Evolutionary conservation across 2,888 invertebrate genomes (phyloP).

Genomic region (Drosophila ezoana): DNA sequence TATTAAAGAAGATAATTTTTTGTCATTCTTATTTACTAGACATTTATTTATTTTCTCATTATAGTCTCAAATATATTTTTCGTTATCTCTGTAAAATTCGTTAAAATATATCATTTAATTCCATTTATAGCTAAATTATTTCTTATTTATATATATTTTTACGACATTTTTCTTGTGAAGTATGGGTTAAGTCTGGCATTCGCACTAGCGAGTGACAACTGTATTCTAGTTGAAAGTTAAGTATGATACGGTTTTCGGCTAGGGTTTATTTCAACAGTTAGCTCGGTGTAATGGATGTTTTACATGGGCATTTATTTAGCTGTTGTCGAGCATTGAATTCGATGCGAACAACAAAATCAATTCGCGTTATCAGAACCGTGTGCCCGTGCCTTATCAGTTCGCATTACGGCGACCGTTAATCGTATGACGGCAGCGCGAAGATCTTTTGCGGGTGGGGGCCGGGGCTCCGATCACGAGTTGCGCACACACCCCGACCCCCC

Average conservation of each 20-base stretch:
- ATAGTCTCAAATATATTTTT: too few species aligned
- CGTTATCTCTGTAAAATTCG: too few species aligned
- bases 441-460: too few species aligned
- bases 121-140: too few species aligned
- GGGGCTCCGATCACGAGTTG: conserved; percentile 45
- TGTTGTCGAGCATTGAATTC: conserved; percentile 21
- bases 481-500: conserved; percentile 19
- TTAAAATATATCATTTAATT: too few species aligned
- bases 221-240: not conserved
- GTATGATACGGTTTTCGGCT: not conserved
- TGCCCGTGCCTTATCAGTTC: conserved; percentile 39
- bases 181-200: too few species aligned
- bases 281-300: conserved; percentile 35
- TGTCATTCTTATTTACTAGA: too few species aligned
- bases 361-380: conserved; percentile 39
- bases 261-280: conserved; percentile 13
- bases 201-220: not conserved
- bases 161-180: too few species aligned
- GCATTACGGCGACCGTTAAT: conserved; percentile 43
- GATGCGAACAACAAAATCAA: conserved; percentile 28
- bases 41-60: too few species aligned
- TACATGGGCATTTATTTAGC: conserved; percentile 30
- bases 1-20: too few species aligned
- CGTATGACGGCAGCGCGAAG: conserved; percentile 4
- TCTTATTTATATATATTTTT: too few species aligned